phyloP scores from a whole-genome alignment of 2,113 vertebrate genomes.

The Nerophis ophidion region DNA sequence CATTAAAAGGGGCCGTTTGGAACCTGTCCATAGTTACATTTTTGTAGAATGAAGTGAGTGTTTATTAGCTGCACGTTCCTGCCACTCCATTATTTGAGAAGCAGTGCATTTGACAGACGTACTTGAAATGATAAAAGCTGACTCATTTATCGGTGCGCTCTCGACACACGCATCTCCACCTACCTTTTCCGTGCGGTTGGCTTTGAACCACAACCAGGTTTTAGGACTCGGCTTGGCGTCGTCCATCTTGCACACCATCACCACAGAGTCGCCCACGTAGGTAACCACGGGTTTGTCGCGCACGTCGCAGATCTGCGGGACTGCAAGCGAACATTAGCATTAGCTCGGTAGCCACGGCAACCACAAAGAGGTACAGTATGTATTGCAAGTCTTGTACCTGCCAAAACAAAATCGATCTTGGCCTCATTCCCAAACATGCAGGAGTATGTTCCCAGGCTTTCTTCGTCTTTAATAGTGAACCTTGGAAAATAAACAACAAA shows the following conservation, averaged over 20 bases:
- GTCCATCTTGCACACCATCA: constrained; percentile 57
- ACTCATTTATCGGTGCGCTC: too few species aligned
- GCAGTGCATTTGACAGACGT: too few species aligned
- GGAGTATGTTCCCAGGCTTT: constrained; percentile 60
- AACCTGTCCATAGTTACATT: too few species aligned
- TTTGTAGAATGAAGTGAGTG: too few species aligned
- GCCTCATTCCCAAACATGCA: constrained; percentile 59
- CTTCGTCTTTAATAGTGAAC: constrained; percentile 47
- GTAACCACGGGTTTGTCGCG: constrained; percentile 65
- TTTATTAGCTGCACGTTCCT: too few species aligned
- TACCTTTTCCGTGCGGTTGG: constrained; percentile 63
- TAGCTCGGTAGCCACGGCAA: not conserved
- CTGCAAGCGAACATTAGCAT: constrained; percentile 23
- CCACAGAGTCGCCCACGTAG: constrained; percentile 61
- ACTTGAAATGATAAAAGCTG: too few species aligned
- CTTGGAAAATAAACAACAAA: constrained; percentile 29
- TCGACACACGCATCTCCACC: too few species aligned
- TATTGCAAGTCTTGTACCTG: constrained; percentile 42
- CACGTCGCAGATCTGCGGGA: constrained; percentile 50
- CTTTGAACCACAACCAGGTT: constrained; percentile 65
- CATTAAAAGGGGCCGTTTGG: too few species aligned
- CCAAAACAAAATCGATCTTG: constrained; percentile 54
- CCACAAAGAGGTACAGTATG: not conserved
- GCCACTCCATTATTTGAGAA: too few species aligned
- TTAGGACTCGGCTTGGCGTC: constrained; percentile 35